Evolutionary conservation across 2,888 invertebrate genomes (phyloP).

Genomic region (Cataglyphis rosenhaueri): DNA sequence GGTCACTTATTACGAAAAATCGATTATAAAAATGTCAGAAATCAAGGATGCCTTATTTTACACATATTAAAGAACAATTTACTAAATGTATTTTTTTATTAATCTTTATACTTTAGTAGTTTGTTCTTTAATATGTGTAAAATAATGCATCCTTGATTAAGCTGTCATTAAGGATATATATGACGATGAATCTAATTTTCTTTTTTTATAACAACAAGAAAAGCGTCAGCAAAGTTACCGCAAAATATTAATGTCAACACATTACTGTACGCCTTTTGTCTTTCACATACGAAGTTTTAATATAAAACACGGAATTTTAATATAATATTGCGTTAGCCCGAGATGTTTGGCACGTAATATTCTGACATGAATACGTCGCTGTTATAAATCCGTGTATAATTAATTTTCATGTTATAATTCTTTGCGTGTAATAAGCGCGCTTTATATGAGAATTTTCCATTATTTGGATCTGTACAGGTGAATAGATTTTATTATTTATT

Average conservation of each 20-base stretch:
- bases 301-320: conserved; percentile 52
- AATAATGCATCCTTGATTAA: background rate
- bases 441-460: conserved; percentile 33
- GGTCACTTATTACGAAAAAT: background rate
- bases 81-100: background rate
- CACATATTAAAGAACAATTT: background rate
- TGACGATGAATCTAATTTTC: background rate
- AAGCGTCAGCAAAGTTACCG: conserved; percentile 33
- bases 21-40: background rate
- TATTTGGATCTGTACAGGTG: conserved; percentile 10
- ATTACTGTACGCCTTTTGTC: conserved; percentile 38
- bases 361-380: conserved; percentile 24
- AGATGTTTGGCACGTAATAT: conserved; percentile 45
- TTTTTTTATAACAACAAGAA: conserved; percentile 46
- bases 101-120: too few relatives aligned
- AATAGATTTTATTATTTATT: conserved; percentile 29
- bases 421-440: background rate
- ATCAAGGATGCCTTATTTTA: background rate
- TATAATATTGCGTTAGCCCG: conserved; percentile 40
- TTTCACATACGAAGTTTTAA: conserved; percentile 41
- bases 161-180: conserved; percentile 37
- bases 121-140: too few relatives aligned
- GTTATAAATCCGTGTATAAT: conserved; percentile 32
- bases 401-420: conserved; percentile 43
- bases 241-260: conserved; percentile 51